Percentiles rank a stretch among this genome's conserved stretches.
Evolutionary conservation across 2,113 vertebrate genomes (phyloP).

Genomic region (Mellivora capensis): DNA sequence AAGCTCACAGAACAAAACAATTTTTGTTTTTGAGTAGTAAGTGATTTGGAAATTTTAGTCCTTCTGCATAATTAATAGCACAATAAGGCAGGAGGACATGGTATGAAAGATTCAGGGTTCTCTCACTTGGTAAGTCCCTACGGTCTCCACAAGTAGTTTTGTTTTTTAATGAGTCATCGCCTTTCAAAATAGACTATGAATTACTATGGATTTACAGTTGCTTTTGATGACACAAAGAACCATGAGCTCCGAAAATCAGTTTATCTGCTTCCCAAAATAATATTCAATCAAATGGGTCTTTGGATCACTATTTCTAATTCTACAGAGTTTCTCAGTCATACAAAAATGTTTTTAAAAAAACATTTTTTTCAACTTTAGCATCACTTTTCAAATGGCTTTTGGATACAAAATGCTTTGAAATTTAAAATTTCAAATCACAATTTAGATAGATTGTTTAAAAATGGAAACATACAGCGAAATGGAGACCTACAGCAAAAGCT

Average conservation of each 20-base stretch:
- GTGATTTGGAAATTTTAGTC: not conserved
- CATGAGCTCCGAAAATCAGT: not conserved
- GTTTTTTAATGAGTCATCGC: not conserved
- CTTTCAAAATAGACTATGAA: not conserved
- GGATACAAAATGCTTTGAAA: not conserved
- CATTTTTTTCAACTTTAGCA: not conserved
- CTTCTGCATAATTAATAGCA: not conserved
- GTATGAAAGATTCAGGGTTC: not conserved
- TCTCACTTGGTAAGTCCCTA: not conserved
- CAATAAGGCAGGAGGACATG: not conserved
- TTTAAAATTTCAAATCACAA: not conserved
- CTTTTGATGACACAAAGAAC: not conserved
- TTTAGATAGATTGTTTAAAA: not conserved
- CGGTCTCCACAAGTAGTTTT: not conserved
- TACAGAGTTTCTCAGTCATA: not conserved
- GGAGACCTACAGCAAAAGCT: not conserved
- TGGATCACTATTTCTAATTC: not conserved
- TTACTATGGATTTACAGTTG: not conserved
- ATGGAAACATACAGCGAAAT: not conserved
- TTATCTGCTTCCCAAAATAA: not conserved
- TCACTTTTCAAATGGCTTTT: not conserved
- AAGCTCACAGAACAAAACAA: not conserved
- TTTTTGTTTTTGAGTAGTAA: not conserved
- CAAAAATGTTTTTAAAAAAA: not conserved
- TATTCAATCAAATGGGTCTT: not conserved